Conservation (phyloP, 2,113 vertebrate species). For the Dromaius novaehollandiae region DNA sequence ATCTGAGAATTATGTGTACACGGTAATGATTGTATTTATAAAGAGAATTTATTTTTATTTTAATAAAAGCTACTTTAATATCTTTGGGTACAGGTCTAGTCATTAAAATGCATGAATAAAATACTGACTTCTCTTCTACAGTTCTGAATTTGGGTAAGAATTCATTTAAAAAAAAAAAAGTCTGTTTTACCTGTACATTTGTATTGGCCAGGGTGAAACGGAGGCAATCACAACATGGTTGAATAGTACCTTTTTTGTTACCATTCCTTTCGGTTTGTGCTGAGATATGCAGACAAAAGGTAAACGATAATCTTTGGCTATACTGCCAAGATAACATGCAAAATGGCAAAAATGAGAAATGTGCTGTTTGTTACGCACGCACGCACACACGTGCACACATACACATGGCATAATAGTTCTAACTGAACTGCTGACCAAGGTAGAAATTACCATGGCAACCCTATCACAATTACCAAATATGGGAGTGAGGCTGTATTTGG, state of each 20-base stretch:
- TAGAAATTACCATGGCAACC: too few species aligned
- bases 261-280: neutral
- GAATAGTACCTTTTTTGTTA: neutral
- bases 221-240: too few species aligned
- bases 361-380: too few species aligned
- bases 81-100: neutral
- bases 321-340: too few species aligned
- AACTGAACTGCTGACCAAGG: too few species aligned
- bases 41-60: slow-evolving; percentile 69
- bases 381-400: too few species aligned
- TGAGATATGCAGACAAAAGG: neutral
- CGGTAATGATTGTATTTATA: slow-evolving; percentile 64
- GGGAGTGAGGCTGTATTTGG: too few species aligned
- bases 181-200: neutral
- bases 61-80: slow-evolving; percentile 71
- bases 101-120: slow-evolving; percentile 47
- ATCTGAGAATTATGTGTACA: slow-evolving; percentile 57
- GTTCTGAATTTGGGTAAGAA: neutral
- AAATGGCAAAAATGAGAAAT: too few species aligned
- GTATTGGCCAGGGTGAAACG: too few species aligned
- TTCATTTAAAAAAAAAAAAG: neutral
- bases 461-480: too few species aligned
- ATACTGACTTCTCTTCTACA: neutral
- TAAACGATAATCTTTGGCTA: too few species aligned
- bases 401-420: too few species aligned